These are phyloP conservation scores for Kryptolebias marmoratus DNA, from an alignment of 2,113 vertebrate genomes.

Conservation along the genomic window DNA sequence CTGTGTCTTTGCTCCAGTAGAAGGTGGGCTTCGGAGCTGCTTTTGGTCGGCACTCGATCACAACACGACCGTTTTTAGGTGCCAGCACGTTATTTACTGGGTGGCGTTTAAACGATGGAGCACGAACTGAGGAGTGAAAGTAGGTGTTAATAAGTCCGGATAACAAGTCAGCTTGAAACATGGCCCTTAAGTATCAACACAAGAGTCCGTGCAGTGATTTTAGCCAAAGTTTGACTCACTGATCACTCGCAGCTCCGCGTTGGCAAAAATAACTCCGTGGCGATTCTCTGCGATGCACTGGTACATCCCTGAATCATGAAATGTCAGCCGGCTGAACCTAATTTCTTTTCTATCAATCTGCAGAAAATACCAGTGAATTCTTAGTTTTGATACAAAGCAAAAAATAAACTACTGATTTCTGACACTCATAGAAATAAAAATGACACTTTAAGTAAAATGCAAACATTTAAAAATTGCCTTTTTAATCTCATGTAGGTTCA, in stretches of 20 bases:
- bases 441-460: too few species aligned
- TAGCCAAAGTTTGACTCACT: conserved; percentile 81
- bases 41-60: conserved; percentile 93
- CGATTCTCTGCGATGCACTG: conserved; percentile 95
- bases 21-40: conserved; percentile 90
- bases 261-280: conserved; percentile 89
- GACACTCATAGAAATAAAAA: too few species aligned
- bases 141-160: conserved; percentile 20
- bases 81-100: conserved; percentile 90
- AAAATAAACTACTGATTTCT: not conserved
- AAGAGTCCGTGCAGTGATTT: conserved; percentile 1
- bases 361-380: not conserved
- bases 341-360: conserved; percentile 87
- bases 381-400: conserved; percentile 11
- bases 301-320: conserved; percentile 93
- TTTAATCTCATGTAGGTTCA: not conserved
- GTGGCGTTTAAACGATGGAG: conserved; percentile 92
- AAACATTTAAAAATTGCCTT: too few species aligned
- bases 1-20: conserved; percentile 95
- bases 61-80: conserved; percentile 88
- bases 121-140: conserved; percentile 79
- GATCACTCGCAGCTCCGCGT: conserved; percentile 92
- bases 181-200: conserved; percentile 26
- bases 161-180: conserved; percentile 15
- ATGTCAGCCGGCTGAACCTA: conserved; percentile 83